phyloP scores from a whole-genome alignment of 2,888 invertebrate genomes.

The Nemoura dubitans region DNA sequence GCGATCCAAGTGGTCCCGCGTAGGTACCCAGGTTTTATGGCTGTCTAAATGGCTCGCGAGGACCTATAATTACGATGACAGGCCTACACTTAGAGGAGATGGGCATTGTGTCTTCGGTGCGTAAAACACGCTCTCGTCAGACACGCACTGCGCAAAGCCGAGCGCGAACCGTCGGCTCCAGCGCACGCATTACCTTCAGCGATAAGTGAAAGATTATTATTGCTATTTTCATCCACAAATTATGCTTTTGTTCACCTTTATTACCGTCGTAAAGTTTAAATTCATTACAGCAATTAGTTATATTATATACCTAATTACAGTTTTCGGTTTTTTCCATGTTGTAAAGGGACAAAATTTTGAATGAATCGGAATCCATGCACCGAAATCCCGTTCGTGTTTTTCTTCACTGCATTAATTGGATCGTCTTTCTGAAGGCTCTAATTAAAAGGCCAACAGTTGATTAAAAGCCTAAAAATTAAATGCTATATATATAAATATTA shows the following conservation, averaged over 20 bases:
- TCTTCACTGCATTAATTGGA: not conserved
- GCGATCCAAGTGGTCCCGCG: not conserved
- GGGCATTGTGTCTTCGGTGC: not conserved
- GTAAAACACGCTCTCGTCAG: constrained; percentile 7
- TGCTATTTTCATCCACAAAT: not conserved
- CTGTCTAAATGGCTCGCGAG: not conserved
- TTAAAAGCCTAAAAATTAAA: not conserved
- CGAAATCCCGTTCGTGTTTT: not conserved
- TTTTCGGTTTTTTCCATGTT: not conserved
- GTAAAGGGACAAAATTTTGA: not conserved
- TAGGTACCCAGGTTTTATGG: constrained; percentile 14
- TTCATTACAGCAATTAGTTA: not conserved
- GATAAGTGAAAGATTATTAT: not conserved
- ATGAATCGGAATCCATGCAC: not conserved
- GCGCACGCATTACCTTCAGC: not conserved
- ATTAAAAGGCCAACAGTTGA: not conserved
- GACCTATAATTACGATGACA: constrained; percentile 37
- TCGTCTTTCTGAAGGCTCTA: not conserved
- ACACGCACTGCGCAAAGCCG: not conserved
- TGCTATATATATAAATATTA: no score
- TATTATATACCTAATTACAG: not conserved
- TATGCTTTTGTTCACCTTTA: not conserved
- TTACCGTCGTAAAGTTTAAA: not conserved
- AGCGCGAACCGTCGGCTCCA: not conserved
- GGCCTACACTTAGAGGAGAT: constrained; percentile 17